Evolutionary conservation across 2,888 invertebrate genomes (phyloP).

Genomic region (Synergus gifuensis): DNA sequence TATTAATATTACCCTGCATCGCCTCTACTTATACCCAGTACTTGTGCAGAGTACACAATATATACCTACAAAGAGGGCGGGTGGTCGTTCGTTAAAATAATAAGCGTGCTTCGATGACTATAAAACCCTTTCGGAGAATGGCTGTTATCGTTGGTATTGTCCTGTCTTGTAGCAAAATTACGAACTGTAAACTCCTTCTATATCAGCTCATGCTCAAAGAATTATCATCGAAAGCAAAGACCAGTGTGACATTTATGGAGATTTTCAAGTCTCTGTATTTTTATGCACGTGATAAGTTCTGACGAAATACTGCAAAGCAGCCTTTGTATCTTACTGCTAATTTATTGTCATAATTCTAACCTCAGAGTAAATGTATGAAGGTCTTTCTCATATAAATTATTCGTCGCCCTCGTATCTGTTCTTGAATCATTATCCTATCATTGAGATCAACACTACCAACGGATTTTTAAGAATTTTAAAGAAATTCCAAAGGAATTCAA

Average conservation of each 20-base stretch:
- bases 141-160: slow-evolving; percentile 41
- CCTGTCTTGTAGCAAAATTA: slow-evolving; percentile 33
- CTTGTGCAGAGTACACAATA: slow-evolving; percentile 2
- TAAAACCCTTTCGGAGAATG: slow-evolving; percentile 49
- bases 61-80: slow-evolving; percentile 20
- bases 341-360: slow-evolving; percentile 4
- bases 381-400: neutral
- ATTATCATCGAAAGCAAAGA: neutral
- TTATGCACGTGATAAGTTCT: neutral
- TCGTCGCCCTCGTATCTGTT: neutral
- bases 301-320: slow-evolving; percentile 13
- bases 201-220: slow-evolving; percentile 16
- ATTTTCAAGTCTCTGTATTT: slow-evolving; percentile 9
- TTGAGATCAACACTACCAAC: no score
- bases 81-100: slow-evolving; percentile 65
- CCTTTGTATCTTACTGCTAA: slow-evolving; percentile 11
- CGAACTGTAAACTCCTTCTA: slow-evolving; percentile 20
- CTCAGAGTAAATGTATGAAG: neutral
- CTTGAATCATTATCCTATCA: neutral
- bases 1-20: slow-evolving; percentile 63
- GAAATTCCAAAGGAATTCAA: no score
- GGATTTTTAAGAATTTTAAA: no score
- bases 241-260: slow-evolving; percentile 23
- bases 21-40: neutral
- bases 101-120: slow-evolving; percentile 61